Evolutionary conservation across 2,888 invertebrate genomes (phyloP).

Genomic region (Aporophyla nigra): DNA sequence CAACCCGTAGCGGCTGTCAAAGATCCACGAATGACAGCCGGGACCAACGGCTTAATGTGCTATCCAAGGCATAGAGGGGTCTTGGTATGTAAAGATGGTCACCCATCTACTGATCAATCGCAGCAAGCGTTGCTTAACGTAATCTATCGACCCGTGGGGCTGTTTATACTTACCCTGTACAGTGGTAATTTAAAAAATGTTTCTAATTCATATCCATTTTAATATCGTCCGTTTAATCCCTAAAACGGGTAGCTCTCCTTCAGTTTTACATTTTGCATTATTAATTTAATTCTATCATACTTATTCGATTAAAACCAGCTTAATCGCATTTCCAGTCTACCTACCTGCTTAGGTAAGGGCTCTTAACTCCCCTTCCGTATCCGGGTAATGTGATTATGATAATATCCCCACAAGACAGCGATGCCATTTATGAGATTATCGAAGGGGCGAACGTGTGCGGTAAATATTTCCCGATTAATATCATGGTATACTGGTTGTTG

Average conservation of each 20-base stretch:
- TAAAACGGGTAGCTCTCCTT: neutral
- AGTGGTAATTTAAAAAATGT: no score
- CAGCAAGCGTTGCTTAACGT: no score
- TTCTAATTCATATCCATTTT: no score
- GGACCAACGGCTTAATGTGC: no score
- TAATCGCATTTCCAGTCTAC: slow-evolving; percentile 18
- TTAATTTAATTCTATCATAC: slow-evolving; percentile 4
- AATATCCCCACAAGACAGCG: slow-evolving; percentile 40
- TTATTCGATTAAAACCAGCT: slow-evolving; percentile 17
- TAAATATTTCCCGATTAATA: slow-evolving; percentile 29
- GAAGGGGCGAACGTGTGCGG: neutral
- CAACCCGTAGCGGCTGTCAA: no score
- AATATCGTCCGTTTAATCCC: neutral
- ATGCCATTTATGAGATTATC: slow-evolving; percentile 43
- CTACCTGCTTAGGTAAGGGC: neutral
- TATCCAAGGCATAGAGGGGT: no score
- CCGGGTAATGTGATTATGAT: slow-evolving; percentile 45
- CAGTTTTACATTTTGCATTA: slow-evolving; percentile 17
- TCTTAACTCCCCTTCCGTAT: slow-evolving; percentile 16
- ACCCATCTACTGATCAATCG: no score
- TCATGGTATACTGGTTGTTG: neutral
- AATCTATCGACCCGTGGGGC: no score
- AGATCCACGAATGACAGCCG: no score
- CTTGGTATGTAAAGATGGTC: no score
- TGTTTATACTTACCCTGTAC: no score